These are phyloP conservation scores for Caenorhabditis inopinata DNA, from an alignment of 1,140 invertebrate genomes.

Conservation along the genomic window DNA sequence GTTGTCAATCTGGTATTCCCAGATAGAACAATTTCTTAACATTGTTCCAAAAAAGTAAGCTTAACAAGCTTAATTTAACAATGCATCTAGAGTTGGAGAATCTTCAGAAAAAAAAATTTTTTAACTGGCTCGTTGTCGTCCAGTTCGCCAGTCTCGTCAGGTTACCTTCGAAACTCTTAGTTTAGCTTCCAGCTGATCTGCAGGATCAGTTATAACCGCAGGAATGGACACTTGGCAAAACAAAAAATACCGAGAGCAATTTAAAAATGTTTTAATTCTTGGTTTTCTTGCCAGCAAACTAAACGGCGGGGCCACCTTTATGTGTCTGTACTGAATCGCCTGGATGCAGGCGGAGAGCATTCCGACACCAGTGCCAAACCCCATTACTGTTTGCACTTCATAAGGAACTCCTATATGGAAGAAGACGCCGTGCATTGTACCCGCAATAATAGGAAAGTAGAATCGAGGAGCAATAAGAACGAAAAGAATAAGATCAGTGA, in stretches of 20 bases:
- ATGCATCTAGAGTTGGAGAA: too few species aligned
- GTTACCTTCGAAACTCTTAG: neutral
- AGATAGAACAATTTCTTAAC: too few species aligned
- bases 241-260: neutral
- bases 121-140: too few species aligned
- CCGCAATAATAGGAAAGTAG: neutral
- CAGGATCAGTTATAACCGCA: neutral
- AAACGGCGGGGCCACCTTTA: neutral
- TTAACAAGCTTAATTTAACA: too few species aligned
- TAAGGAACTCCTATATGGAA: slow-evolving; percentile 1
- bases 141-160: too few species aligned
- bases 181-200: neutral
- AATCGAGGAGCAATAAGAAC: neutral
- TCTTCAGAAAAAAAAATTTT: too few species aligned
- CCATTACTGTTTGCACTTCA: neutral
- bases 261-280: neutral
- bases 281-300: slow-evolving; percentile 6
- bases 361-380: neutral
- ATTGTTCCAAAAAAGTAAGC: too few species aligned
- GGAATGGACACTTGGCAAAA: slow-evolving; percentile 3
- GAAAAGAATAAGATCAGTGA: neutral
- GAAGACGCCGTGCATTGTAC: neutral
- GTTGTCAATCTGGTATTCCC: too few species aligned
- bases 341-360: neutral
- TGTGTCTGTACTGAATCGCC: neutral